A percentile compares a stretch with the other conserved stretches of the same genome.
Conservation (phyloP, 2,888 invertebrate species). For the Cryptocephalus primarius region DNA sequence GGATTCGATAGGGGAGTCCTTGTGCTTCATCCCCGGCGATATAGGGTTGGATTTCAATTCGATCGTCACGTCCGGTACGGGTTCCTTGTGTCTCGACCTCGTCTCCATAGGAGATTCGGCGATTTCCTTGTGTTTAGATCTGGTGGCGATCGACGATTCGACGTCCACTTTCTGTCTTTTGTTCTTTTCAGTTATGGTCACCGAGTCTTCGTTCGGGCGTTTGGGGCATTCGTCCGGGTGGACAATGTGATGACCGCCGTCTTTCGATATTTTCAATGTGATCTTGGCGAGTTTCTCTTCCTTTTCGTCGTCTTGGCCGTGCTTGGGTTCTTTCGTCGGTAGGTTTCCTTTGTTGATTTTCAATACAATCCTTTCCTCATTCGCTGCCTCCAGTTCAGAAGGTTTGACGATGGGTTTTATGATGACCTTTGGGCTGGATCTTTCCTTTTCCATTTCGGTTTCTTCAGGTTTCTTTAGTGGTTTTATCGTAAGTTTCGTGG, state of each 20-base stretch:
- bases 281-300: constrained; percentile 41
- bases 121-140: constrained; percentile 8
- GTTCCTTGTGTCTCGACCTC: constrained; percentile 6
- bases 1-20: constrained; percentile 5
- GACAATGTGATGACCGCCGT: constrained; percentile 34
- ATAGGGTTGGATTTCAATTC: constrained; percentile 2
- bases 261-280: constrained; percentile 43
- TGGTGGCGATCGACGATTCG: constrained; percentile 7
- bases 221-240: constrained; percentile 18
- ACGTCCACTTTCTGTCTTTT: constrained; percentile 16
- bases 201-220: constrained; percentile 15
- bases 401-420: constrained; percentile 45
- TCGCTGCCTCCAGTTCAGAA: constrained; percentile 37
- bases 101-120: constrained; percentile 1
- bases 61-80: not conserved
- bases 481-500: constrained; percentile 41
- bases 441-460: constrained; percentile 20
- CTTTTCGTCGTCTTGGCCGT: constrained; percentile 21
- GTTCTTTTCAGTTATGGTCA: constrained; percentile 7
- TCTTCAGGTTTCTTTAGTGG: constrained; percentile 38
- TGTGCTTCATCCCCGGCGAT: constrained; percentile 1
- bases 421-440: constrained; percentile 38
- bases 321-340: constrained; percentile 21
- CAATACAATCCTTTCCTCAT: constrained; percentile 42
- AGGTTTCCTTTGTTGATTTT: constrained; percentile 48